These are phyloP conservation scores for Watsonalla cultraria DNA, from an alignment of 2,888 invertebrate genomes.

Conservation along the genomic window DNA sequence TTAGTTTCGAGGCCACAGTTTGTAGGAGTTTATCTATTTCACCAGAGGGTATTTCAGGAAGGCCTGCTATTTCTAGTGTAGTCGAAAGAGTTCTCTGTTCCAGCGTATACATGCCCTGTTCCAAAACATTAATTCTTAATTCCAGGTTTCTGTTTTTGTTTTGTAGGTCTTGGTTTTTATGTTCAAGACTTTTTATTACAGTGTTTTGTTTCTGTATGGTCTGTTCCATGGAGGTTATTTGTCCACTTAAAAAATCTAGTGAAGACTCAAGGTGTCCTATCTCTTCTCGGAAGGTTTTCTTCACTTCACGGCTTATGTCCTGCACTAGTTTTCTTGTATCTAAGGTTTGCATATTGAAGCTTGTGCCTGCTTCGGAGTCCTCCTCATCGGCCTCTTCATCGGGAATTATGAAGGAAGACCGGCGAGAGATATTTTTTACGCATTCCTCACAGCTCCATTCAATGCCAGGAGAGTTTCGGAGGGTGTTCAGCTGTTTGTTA, in stretches of 20 bases:
- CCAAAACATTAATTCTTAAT: constrained; percentile 5
- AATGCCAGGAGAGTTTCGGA: constrained; percentile 8
- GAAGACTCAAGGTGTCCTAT: constrained; percentile 9
- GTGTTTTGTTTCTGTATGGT: not conserved
- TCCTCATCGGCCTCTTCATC: constrained; percentile 14
- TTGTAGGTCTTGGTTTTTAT: constrained; percentile 17
- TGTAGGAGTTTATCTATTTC: constrained; percentile 3
- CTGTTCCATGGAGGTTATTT: not conserved
- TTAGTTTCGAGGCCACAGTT: constrained; percentile 12
- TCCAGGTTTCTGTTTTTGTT: constrained; percentile 20
- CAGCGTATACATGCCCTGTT: not conserved
- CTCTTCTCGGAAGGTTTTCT: constrained; percentile 18
- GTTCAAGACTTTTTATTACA: constrained; percentile 8
- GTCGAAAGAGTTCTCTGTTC: constrained; percentile 4
- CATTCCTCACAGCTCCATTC: constrained; percentile 15
- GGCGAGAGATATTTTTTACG: constrained; percentile 11
- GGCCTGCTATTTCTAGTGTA: constrained; percentile 9
- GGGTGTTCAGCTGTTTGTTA: not conserved
- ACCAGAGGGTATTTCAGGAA: constrained; percentile 2
- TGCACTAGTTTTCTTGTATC: not conserved
- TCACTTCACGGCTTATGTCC: constrained; percentile 10
- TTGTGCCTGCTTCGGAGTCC: constrained; percentile 3
- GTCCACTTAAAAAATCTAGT: not conserved
- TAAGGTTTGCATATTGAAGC: constrained; percentile 6
- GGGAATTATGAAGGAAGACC: constrained; percentile 17